phyloP scores from a whole-genome alignment of 2,888 invertebrate species.

The Stegana nigrithorax region DNA sequence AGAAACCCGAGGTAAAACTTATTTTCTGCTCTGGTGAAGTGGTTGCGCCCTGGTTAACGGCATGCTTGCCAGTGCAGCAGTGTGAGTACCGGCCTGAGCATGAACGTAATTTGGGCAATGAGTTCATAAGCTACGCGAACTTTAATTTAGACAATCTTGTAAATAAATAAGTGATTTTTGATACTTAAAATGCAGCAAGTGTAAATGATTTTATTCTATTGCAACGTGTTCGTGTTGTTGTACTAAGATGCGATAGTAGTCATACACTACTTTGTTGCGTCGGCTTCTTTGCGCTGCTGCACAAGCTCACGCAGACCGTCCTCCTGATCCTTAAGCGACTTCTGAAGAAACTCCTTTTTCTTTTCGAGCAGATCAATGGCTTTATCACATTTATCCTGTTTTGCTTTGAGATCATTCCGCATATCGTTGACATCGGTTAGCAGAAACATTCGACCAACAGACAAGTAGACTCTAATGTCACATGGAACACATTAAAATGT shows the following conservation, averaged over 20 bases:
- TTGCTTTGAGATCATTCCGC: conserved; percentile 73
- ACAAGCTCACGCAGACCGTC: conserved; percentile 85
- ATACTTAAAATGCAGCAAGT: conserved; percentile 43
- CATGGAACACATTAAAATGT: too few species aligned
- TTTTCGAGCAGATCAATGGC: conserved; percentile 78
- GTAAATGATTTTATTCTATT: neutral
- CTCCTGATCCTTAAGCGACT: conserved; percentile 83
- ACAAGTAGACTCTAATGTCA: conserved; percentile 65
- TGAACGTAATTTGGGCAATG: conserved; percentile 90
- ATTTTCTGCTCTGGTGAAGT: conserved; percentile 88
- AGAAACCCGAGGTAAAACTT: conserved; percentile 69
- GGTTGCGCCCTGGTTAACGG: conserved; percentile 77
- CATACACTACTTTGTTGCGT: conserved; percentile 42
- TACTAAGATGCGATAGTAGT: conserved; percentile 29
- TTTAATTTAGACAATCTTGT: conserved; percentile 76
- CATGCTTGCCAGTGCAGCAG: conserved; percentile 74
- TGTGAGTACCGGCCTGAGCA: conserved; percentile 84
- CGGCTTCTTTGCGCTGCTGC: conserved; percentile 73
- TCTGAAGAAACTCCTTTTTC: conserved; percentile 80
- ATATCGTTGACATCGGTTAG: conserved; percentile 75
- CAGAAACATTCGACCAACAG: conserved; percentile 85
- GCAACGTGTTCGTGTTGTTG: conserved; percentile 3
- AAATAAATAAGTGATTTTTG: conserved; percentile 3
- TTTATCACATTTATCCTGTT: conserved; percentile 73
- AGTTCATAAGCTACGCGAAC: conserved; percentile 92